phyloP scores from a whole-genome alignment of 2,888 invertebrate species.

The Nomada lathburiana region DNA sequence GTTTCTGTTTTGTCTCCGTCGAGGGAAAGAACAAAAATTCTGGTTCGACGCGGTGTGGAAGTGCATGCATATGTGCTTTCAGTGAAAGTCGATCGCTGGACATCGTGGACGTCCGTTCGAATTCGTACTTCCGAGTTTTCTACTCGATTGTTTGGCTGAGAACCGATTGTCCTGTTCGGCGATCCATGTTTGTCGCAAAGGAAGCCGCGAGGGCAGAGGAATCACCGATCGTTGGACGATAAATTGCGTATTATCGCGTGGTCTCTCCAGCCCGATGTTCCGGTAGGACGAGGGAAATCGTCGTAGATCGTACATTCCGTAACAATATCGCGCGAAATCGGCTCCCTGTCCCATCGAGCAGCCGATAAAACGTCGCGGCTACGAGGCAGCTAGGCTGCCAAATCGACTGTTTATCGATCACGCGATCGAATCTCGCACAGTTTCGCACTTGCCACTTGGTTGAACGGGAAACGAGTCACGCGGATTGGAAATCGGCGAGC shows the following conservation, averaged over 20 bases:
- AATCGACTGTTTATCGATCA: slow-evolving; percentile 67
- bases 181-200: slow-evolving; percentile 30
- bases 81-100: slow-evolving; percentile 53
- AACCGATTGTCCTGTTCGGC: neutral
- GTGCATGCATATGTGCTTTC: neutral
- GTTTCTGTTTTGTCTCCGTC: neutral
- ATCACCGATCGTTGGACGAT: slow-evolving; percentile 32
- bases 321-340: slow-evolving; percentile 45
- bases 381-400: slow-evolving; percentile 48
- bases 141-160: neutral
- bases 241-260: slow-evolving; percentile 27
- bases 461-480: slow-evolving; percentile 67
- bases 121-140: slow-evolving; percentile 4
- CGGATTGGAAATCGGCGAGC: slow-evolving; percentile 80
- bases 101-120: neutral
- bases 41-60: slow-evolving; percentile 1
- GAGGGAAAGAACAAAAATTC: neutral
- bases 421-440: slow-evolving; percentile 66
- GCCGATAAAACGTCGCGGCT: slow-evolving; percentile 56
- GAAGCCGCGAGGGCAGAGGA: slow-evolving; percentile 24
- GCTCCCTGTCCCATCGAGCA: slow-evolving; percentile 45
- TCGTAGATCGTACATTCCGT: slow-evolving; percentile 38
- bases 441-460: slow-evolving; percentile 60
- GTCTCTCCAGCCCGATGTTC: slow-evolving; percentile 24
- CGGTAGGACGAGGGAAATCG: slow-evolving; percentile 42